Base-by-base conservation (phyloP, 2,797 vertebrate genomes). In the Poeciliopsis infans region DNA sequence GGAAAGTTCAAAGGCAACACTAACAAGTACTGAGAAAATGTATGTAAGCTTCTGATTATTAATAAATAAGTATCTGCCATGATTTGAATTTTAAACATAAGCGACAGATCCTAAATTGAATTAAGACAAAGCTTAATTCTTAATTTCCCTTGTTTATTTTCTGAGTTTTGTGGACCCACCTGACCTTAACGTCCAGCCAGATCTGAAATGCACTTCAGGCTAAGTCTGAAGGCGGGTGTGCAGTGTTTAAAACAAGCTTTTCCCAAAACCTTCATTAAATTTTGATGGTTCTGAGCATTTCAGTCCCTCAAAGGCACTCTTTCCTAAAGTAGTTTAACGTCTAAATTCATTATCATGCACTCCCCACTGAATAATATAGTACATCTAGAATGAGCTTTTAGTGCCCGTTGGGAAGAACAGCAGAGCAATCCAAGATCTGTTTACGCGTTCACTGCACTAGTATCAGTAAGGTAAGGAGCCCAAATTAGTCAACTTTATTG, bases 251-350 rank as follows among this genome's bases (percentile, higher is more conserved):
- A 80, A 80, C 47, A 69, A 83, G 81, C 74, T 74, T 83, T 81
- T 82, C 72, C 76, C 74, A 69, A 51, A 77, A 81, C n/a, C 72
- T 28, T 86, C 79, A 86, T 87, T 86, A 82, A 78, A 79, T 72
- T 83, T 85, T 82, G 75, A 88, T 83, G 66, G 28, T 59, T 84
- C 70, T 49, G 79, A 82, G 83, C 75, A 82, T 84, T 81, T 84
- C 49, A 83, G 74, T 85, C 55, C 84, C 79, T 85, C 79, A 73
- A 57, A 85, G 75, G 64, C 41, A 76, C 80, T 80, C 68, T 53
- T 51, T 28, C 73, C 45, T 77, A 43, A 23, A 82, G 81, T 79
- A 81, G 75, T 82, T 77, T 78, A 53, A 82, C n/a, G 77, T 82
- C 75, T 74, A 78, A 86, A 80, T 85, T 85, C 72, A 87, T 83